Percentiles rank a stretch among this genome's conserved stretches.
Evolutionary conservation across 2,113 vertebrate genomes (phyloP).

Genomic region (Lepus europaeus): DNA sequence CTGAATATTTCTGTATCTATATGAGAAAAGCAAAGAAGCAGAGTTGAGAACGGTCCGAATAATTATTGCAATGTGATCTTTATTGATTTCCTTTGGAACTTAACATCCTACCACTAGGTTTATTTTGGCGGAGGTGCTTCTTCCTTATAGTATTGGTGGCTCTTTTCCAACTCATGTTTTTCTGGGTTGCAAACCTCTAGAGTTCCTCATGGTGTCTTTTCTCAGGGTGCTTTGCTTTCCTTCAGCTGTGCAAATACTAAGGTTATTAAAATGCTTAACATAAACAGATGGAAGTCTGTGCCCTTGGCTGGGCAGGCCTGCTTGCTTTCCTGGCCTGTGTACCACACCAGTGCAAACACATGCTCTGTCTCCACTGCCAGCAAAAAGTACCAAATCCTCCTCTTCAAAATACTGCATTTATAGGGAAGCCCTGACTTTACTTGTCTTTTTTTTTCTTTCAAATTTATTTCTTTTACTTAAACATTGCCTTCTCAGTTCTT

Average conservation of each 20-base stretch:
- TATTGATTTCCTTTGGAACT: neutral
- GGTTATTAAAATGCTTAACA: slow-evolving; percentile 16
- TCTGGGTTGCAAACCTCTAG: slow-evolving; percentile 37
- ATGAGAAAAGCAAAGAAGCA: neutral
- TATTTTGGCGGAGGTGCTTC: slow-evolving; percentile 29
- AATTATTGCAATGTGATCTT: neutral
- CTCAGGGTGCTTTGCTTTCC: slow-evolving; percentile 54
- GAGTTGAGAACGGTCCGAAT: neutral
- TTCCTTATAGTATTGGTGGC: neutral
- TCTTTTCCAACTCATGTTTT: slow-evolving; percentile 57
- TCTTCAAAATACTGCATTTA: neutral
- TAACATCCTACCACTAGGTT: neutral
- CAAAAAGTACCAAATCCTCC: neutral
- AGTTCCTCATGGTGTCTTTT: neutral
- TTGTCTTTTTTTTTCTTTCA: neutral
- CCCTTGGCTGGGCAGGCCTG: neutral
- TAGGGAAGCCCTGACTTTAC: neutral
- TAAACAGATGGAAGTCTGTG: slow-evolving; percentile 19
- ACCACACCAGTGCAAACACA: neutral
- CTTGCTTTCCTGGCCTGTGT: neutral
- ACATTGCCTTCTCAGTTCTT: neutral
- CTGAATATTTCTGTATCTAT: neutral
- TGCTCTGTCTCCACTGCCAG: neutral
- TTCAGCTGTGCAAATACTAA: slow-evolving; percentile 71
- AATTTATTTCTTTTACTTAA: neutral